A percentile compares a stretch with the other conserved stretches of the same genome.
phyloP scores from a whole-genome alignment of 2,113 vertebrate species.

The Trogon surrucura region DNA sequence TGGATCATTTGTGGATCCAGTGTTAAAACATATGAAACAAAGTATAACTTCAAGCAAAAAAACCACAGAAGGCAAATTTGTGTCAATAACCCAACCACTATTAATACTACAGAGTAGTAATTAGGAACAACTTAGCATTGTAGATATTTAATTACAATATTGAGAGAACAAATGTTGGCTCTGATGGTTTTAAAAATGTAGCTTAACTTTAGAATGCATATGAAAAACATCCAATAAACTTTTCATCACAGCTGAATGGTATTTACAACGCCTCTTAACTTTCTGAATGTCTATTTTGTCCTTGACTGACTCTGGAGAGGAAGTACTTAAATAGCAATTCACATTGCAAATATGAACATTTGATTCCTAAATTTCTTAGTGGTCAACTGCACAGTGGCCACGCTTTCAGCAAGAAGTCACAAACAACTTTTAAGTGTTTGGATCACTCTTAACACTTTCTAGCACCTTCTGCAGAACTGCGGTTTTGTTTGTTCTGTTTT shows the following conservation, averaged over 20 bases:
- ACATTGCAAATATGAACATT: conserved; percentile 40
- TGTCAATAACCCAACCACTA: background rate
- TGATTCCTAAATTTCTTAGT: conserved; percentile 39
- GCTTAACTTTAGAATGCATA: background rate
- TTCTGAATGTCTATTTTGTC: conserved; percentile 37
- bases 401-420: conserved; percentile 7
- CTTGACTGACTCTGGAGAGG: conserved; percentile 23
- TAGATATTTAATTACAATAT: background rate
- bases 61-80: background rate
- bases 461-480: background rate
- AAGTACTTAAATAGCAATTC: conserved; percentile 34
- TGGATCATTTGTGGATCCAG: background rate
- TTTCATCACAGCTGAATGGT: conserved; percentile 2
- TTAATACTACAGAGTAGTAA: background rate
- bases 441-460: background rate
- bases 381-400: conserved; percentile 39
- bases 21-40: background rate
- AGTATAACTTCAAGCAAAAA: background rate
- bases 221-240: conserved; percentile 19
- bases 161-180: background rate
- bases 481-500: background rate
- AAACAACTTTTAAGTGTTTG: background rate
- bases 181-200: conserved; percentile 11
- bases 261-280: background rate
- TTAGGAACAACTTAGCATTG: background rate